Conservation (phyloP, 2,888 invertebrate species). For the Brachyopa scutellaris region DNA sequence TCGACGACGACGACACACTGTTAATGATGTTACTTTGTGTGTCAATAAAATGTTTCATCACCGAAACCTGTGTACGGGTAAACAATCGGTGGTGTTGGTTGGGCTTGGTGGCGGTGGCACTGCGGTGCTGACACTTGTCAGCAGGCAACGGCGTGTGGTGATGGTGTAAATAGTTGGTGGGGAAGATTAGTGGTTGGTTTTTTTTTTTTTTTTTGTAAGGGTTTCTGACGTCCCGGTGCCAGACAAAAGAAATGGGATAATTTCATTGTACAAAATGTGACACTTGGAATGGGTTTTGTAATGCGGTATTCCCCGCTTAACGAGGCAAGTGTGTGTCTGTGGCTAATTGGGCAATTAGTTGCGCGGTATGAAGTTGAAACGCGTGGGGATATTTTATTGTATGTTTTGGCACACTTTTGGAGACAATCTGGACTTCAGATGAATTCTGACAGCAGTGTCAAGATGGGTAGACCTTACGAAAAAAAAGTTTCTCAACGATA, state of each 20-base stretch:
- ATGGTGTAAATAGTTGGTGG: conserved; percentile 28
- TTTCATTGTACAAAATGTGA: conserved; percentile 60
- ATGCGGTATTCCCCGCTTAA: conserved; percentile 31
- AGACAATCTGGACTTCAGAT: too few relatives aligned
- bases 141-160: conserved; percentile 28
- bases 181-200: conserved; percentile 14
- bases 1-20: conserved; percentile 32
- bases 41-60: conserved; percentile 72
- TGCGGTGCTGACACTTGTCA: conserved; percentile 47
- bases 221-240: not conserved
- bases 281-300: conserved; percentile 52
- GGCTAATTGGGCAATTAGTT: conserved; percentile 67
- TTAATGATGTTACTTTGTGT: conserved; percentile 72
- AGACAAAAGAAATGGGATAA: conserved; percentile 52
- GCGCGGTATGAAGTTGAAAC: conserved; percentile 13
- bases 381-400: not conserved
- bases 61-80: conserved; percentile 63
- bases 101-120: not conserved
- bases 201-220: conserved; percentile 2
- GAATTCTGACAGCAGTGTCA: too few relatives aligned
- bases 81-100: conserved; percentile 30
- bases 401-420: too few relatives aligned
- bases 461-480: too few relatives aligned
- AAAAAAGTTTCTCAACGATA: too few relatives aligned
- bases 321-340: conserved; percentile 7